A percentile compares a stretch with the other conserved stretches of the same genome.
Evolutionary conservation across 2,888 invertebrate species (phyloP).

Genomic region (Epistrophe grossulariae): DNA sequence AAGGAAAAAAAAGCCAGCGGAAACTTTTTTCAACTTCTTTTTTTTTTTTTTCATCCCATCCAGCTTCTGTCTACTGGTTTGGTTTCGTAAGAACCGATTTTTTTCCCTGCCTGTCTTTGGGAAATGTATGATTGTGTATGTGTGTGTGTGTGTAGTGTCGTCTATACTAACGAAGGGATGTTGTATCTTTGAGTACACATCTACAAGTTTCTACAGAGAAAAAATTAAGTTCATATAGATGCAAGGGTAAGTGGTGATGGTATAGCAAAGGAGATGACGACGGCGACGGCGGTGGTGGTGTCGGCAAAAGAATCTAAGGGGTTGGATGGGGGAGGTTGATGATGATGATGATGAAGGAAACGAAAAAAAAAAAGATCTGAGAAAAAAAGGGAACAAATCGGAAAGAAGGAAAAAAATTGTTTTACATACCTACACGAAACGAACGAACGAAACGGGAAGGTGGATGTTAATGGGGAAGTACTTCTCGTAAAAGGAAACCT

Average conservation of each 20-base stretch:
- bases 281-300: slow-evolving; percentile 21
- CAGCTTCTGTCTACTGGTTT: slow-evolving; percentile 74
- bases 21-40: slow-evolving; percentile 52
- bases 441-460: slow-evolving; percentile 72
- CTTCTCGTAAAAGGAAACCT: slow-evolving; percentile 76
- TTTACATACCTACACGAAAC: slow-evolving; percentile 75
- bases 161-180: slow-evolving; percentile 74
- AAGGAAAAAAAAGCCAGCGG: slow-evolving; percentile 46
- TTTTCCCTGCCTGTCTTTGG: slow-evolving; percentile 28
- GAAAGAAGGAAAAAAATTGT: slow-evolving; percentile 72
- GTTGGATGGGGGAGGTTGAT: slow-evolving; percentile 48
- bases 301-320: slow-evolving; percentile 16
- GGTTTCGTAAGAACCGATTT: slow-evolving; percentile 72
- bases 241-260: slow-evolving; percentile 68
- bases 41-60: slow-evolving; percentile 34
- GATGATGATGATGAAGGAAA: slow-evolving; percentile 73
- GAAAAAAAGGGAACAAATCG: slow-evolving; percentile 62
- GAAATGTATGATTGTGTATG: slow-evolving; percentile 27
- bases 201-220: slow-evolving; percentile 74
- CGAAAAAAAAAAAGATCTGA: slow-evolving; percentile 43
- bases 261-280: slow-evolving; percentile 17
- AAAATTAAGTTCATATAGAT: slow-evolving; percentile 75
- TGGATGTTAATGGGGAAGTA: slow-evolving; percentile 76
- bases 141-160: slow-evolving; percentile 33
- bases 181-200: slow-evolving; percentile 75